Conservation (phyloP, 2,888 invertebrate species). For the Phymatocera aterrima region DNA sequence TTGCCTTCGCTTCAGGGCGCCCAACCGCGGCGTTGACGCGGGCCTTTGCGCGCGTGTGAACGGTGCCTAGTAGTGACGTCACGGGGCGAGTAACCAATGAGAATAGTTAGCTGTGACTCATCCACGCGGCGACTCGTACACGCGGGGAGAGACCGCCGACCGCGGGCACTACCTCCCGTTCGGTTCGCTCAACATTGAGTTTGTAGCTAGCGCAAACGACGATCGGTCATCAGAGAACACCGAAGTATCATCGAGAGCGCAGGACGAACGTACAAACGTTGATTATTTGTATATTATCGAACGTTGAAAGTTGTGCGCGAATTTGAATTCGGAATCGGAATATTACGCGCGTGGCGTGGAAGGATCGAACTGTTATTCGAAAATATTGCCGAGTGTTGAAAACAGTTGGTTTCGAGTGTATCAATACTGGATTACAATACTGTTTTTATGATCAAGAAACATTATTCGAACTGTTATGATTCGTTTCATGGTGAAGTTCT, state of each 20-base stretch:
- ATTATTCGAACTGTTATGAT: not conserved
- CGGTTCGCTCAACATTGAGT: not conserved
- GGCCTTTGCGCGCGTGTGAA: constrained; percentile 30
- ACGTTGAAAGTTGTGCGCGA: no score
- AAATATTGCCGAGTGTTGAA: not conserved
- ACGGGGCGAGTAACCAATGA: constrained; percentile 60
- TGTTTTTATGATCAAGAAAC: not conserved
- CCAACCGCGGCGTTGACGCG: constrained; percentile 11
- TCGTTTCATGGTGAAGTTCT: not conserved
- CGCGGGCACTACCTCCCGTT: constrained; percentile 29
- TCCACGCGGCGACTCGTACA: constrained; percentile 61
- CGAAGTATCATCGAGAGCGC: not conserved
- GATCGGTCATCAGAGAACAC: not conserved
- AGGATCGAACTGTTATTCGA: not conserved
- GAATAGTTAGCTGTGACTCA: constrained; percentile 61
- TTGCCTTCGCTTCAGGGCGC: not conserved
- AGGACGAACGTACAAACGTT: not conserved
- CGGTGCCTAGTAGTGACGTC: constrained; percentile 61
- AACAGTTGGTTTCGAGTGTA: no score
- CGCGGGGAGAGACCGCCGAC: constrained; percentile 40
- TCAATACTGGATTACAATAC: not conserved
- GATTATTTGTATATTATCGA: no score
- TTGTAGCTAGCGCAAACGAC: not conserved
- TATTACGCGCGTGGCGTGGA: not conserved
- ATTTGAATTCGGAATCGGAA: no score